Base-by-base conservation (phyloP, 2,888 invertebrate genomes). In the Synergus laeviventris region DNA sequence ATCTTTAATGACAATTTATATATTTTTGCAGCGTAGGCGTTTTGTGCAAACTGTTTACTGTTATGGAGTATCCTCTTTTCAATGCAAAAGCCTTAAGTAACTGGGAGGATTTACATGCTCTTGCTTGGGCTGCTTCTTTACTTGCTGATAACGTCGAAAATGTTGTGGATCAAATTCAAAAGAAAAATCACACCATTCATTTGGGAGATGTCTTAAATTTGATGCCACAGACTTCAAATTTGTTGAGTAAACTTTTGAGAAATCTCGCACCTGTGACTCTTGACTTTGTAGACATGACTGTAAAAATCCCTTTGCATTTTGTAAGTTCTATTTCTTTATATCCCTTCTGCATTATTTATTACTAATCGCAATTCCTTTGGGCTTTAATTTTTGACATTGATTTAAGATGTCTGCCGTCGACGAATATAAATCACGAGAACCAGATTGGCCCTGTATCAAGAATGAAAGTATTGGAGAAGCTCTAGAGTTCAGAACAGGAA, bases 401-500 rank as follows among this genome's bases (percentile, higher is more conserved):
- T 21, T 78, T 56, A 54, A 86, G 84, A 83, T 92, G 80, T 88
- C 89, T 11, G 87, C 91, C 79, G 88, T 93, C 81, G 91, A 92
- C 62, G 84, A 91, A 0, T 84, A 93, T 24, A 84, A 92, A 80
- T 91, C 92, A 80, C 86, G 89, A 0, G 90, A 91, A 0, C 87
- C 90, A 0, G 84, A 91, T 0, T 93, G 93, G 93, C 93, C 93
- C 0, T 93, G 93, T 79, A 88, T 92, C 9, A 45, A 76, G 11
- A 82, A 84, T 1, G 86, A 87, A 54, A 92, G 93, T 75, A 73
- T 92, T 12, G 89, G 92, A 0, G 85, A 87, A 0, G 81, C 91
- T 11, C 81, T 93, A 31, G 84, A 89, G 14, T 84, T 87, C 0
- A 84, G 87, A 39, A 81, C 11, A 42, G 88, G 87, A 14, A 90